Base-by-base conservation (phyloP, 2,888 invertebrate species). In the Caenorhabditis sp. region DNA sequence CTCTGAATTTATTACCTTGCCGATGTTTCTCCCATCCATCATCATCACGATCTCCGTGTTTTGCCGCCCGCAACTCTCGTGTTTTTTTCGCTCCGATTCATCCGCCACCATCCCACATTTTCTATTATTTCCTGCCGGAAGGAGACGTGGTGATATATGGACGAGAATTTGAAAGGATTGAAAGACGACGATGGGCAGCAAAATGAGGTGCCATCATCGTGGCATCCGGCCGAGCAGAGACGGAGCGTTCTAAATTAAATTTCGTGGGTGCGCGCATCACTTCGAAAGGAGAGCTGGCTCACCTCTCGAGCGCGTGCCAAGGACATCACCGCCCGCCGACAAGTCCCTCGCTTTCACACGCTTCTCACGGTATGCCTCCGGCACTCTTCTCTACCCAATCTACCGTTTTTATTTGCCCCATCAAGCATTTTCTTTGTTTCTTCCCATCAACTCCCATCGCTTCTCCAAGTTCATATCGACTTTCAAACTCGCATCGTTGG, bases 211-310 rank as follows among this genome's bases (percentile, higher is more conserved):
- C 76, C 76, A 76, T 76, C 76, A 67, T 67, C 67, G 60, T 53
- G 53, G 76, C 67, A 67, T 67, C 76, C 67, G 61, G 76, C 61
- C 67, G 76, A 76, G 65, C 55, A 71, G 64, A 32, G 20, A 32
- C 44, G 24, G 61, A 76, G 76, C 76, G 76, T 76, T 76, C 76
- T 76, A 76, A 76, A 76, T 76, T 76, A 76, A 76, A 76, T 76
- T 76, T 76, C 76, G 76, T 76, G 67, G 67, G 76, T 67, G 76
- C 67, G 76, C 65, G 40, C 64, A 60, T 65, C 76, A 61, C 67
- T 55, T 76, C 67, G 61, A 13, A 67, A 55, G 74, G 44, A 56
- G 56, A 56, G 71, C 51, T 26, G 53, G 44, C 67, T 51, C 58
- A 58, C 58, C 76, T 67, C 67, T 61, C 65, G 32, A 22, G 61